These are phyloP conservation scores for Pleuronectes platessa DNA, from an alignment of 2,113 vertebrate genomes.

Conservation along the genomic window DNA sequence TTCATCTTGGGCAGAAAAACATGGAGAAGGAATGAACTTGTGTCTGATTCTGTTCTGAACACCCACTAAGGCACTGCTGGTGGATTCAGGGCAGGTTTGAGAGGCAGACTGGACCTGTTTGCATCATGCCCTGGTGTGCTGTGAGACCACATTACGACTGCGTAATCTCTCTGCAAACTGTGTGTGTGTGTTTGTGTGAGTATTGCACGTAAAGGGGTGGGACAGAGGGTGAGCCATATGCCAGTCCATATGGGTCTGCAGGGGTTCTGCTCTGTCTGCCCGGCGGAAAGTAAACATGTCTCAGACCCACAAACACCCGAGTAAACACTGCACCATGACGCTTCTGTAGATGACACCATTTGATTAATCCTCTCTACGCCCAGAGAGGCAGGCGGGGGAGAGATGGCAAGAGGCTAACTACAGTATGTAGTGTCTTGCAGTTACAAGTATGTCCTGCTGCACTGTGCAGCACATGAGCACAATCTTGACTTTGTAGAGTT, in stretches of 20 bases:
- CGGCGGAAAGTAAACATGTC: constrained; percentile 71
- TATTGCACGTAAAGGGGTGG: constrained; percentile 20
- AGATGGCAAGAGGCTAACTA: constrained; percentile 37
- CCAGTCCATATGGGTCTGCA: constrained; percentile 72
- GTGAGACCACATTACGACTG: constrained; percentile 25
- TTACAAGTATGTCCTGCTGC: constrained; percentile 33
- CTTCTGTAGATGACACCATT: constrained; percentile 42
- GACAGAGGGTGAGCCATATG: constrained; percentile 64
- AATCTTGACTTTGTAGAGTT: neutral
- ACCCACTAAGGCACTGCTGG: constrained; percentile 43
- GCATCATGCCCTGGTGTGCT: constrained; percentile 44
- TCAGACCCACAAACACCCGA: constrained; percentile 54
- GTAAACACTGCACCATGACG: constrained; percentile 40
- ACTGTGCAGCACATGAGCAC: constrained; percentile 12
- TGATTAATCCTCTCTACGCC: constrained; percentile 49
- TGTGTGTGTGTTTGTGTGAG: constrained; percentile 4
- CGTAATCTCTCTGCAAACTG: neutral
- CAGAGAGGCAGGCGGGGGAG: constrained; percentile 8
- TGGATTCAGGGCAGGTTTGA: constrained; percentile 44
- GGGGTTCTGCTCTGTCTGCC: constrained; percentile 60
- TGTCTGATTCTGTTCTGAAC: constrained; percentile 49
- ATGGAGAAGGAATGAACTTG: constrained; percentile 13
- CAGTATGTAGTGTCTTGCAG: constrained; percentile 35
- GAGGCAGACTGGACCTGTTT: constrained; percentile 43
- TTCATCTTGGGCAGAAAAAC: constrained; percentile 55